These are phyloP conservation scores for Dipodomys spectabilis DNA, from an alignment of 2,113 vertebrate species.

Conservation along the genomic window DNA sequence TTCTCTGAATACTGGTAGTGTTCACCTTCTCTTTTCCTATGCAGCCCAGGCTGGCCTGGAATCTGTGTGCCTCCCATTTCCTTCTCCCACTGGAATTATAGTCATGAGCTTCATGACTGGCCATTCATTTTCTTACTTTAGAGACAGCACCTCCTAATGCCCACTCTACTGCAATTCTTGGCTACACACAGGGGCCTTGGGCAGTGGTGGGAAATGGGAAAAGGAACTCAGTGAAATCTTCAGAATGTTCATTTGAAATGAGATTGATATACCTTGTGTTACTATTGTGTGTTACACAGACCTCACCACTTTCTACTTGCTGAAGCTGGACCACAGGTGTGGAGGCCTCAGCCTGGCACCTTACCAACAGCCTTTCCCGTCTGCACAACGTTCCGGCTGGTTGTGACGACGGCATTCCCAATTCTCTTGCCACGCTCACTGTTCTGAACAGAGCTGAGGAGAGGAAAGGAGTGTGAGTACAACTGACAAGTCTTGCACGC, in stretches of 20 bases:
- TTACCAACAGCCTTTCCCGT: constrained; percentile 98
- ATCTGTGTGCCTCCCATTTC: too few species aligned
- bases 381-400: constrained; percentile 96
- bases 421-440: constrained; percentile 98
- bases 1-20: neutral
- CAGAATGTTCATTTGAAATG: neutral
- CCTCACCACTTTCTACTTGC: neutral
- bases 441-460: constrained; percentile 95
- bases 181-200: constrained; percentile 11
- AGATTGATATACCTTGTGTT: neutral
- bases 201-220: neutral
- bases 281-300: neutral
- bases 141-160: neutral
- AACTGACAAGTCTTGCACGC: constrained; percentile 2
- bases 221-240: neutral
- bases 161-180: neutral
- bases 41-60: neutral
- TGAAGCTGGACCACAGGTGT: neutral
- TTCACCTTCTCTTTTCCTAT: neutral
- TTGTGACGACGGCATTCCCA: constrained; percentile 95
- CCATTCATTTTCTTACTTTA: neutral
- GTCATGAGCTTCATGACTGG: too few species aligned
- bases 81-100: too few species aligned
- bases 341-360: constrained; percentile 53
- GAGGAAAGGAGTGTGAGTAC: constrained; percentile 61